Evolutionary conservation across 2,113 vertebrate species (phyloP).

Genomic region (Elephas maximus): DNA sequence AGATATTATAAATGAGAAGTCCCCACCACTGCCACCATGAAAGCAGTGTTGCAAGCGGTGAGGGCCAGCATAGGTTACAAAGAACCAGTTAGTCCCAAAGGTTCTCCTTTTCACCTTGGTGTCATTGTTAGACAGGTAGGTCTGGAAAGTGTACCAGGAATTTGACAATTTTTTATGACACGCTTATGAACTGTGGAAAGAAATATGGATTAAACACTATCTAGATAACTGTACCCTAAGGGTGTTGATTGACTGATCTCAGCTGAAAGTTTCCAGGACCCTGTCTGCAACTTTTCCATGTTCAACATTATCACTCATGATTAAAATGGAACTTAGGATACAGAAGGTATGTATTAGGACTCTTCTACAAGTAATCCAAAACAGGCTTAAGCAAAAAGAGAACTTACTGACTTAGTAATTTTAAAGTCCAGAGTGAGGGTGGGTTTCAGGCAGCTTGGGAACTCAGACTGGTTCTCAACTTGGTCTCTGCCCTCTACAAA

Average conservation of each 20-base stretch:
- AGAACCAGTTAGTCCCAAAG: not conserved
- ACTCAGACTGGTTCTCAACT: not conserved
- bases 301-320: not conserved
- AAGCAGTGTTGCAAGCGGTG: not conserved
- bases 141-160: not conserved
- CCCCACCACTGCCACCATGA: not conserved
- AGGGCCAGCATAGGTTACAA: rapidly evolving
- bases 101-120: not conserved
- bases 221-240: not conserved
- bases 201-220: not conserved
- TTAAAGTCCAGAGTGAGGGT: not conserved
- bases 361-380: not conserved
- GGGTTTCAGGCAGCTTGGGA: not conserved
- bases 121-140: no score
- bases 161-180: not conserved
- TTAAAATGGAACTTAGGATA: not conserved
- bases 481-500: not conserved
- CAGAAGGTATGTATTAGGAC: not conserved
- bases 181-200: not conserved
- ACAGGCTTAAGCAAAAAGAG: not conserved
- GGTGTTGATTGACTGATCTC: not conserved
- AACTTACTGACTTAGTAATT: not conserved
- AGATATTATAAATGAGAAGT: not conserved
- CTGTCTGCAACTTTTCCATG: not conserved
- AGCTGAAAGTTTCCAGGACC: not conserved